phyloP scores from a whole-genome alignment of 1,140 invertebrate species.

The Spodoptera frugiperda region DNA sequence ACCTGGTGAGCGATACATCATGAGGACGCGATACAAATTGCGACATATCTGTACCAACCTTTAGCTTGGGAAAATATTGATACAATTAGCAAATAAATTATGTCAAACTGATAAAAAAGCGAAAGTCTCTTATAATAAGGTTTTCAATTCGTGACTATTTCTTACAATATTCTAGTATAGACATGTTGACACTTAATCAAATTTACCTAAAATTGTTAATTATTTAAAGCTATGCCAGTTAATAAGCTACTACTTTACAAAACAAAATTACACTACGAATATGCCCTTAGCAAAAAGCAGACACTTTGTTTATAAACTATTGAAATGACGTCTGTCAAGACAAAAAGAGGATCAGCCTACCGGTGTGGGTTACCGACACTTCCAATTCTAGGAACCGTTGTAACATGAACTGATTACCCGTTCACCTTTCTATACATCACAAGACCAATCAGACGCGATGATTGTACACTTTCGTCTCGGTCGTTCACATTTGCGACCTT shows the following conservation, averaged over 20 bases:
- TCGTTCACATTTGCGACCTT: constrained; percentile 45
- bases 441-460: constrained; percentile 47
- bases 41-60: constrained; percentile 52
- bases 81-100: constrained; percentile 34
- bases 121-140: not conserved
- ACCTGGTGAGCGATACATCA: constrained; percentile 78
- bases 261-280: too few relatives aligned
- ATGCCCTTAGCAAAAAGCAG: not conserved
- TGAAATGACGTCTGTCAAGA: constrained; percentile 2
- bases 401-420: constrained; percentile 42
- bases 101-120: not conserved
- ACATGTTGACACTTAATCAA: too few relatives aligned
- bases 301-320: not conserved
- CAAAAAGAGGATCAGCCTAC: constrained; percentile 22
- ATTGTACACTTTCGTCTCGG: constrained; percentile 46
- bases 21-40: constrained; percentile 62
- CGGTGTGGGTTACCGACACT: constrained; percentile 23
- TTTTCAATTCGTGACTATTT: too few relatives aligned
- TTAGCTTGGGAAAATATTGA: constrained; percentile 48
- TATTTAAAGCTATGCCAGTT: too few relatives aligned
- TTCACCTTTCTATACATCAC: constrained; percentile 44
- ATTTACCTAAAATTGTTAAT: too few relatives aligned
- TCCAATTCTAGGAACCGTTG: constrained; percentile 31
- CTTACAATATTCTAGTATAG: too few relatives aligned
- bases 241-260: too few relatives aligned